Conservation (phyloP, 2,797 vertebrate genomes). For the Paguma larvata region DNA sequence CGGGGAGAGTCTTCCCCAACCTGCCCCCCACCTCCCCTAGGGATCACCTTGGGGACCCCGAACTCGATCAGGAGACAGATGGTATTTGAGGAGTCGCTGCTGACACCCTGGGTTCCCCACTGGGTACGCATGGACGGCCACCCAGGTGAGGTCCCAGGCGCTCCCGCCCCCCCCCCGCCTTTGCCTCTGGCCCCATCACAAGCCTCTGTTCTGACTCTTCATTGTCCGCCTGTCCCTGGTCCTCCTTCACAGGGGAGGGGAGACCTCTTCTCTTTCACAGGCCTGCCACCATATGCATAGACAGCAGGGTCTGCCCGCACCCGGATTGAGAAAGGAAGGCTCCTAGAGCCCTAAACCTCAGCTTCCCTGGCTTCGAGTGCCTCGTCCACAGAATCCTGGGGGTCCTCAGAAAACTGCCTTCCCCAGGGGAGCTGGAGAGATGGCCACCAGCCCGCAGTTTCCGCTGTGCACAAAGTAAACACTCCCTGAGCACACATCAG, state of each 20-base stretch:
- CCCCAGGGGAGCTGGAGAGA: neutral
- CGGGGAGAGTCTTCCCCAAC: neutral
- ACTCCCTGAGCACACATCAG: neutral
- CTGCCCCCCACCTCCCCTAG: neutral
- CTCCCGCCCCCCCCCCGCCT: too few relatives aligned
- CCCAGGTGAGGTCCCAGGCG: neutral
- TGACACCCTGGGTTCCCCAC: neutral
- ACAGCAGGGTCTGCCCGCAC: neutral
- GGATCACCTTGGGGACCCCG: neutral
- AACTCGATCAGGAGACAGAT: neutral
- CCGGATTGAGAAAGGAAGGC: neutral
- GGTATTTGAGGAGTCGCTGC: neutral
- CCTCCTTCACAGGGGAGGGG: neutral
- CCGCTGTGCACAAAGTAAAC: neutral
- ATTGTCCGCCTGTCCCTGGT: neutral
- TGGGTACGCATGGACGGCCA: neutral
- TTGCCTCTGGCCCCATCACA: neutral
- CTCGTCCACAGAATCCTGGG: neutral
- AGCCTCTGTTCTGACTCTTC: neutral
- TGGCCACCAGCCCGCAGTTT: neutral
- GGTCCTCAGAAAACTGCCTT: neutral
- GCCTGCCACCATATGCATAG: accelerated
- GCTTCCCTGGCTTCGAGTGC: neutral
- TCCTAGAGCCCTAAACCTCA: neutral
- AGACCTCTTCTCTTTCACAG: neutral